Evolutionary conservation across 2,888 invertebrate genomes (phyloP).

Genomic region (Cephus nigrinus): DNA sequence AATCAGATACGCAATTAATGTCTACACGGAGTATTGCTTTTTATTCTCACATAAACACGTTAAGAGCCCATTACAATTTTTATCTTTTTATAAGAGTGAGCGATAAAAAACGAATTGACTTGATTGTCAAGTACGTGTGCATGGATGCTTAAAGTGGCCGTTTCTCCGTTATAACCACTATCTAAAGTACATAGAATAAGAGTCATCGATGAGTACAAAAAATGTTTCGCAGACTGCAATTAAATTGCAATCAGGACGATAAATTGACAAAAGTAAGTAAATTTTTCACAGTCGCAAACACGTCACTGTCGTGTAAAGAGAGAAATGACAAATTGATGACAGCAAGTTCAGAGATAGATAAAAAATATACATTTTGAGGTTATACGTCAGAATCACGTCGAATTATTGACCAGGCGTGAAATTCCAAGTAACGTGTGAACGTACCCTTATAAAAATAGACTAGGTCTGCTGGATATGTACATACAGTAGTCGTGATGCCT

Average conservation of each 20-base stretch:
- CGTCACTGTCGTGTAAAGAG: too few relatives aligned
- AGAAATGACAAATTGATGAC: too few relatives aligned
- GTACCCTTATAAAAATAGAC: not conserved
- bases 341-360: too few relatives aligned
- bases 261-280: too few relatives aligned
- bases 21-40: conserved; percentile 8
- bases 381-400: too few relatives aligned
- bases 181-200: too few relatives aligned
- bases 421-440: not conserved
- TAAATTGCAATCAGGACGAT: too few relatives aligned
- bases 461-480: not conserved
- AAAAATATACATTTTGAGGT: too few relatives aligned
- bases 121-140: conserved; percentile 2
- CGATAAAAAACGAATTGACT: not conserved
- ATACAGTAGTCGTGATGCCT: not conserved
- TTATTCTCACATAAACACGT: conserved; percentile 39
- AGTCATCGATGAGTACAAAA: too few relatives aligned
- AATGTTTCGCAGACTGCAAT: too few relatives aligned
- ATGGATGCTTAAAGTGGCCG: not conserved
- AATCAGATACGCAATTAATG: not conserved
- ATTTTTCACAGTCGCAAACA: too few relatives aligned
- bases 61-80: conserved; percentile 29
- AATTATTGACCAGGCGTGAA: not conserved
- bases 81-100: not conserved
- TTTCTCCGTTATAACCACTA: not conserved